Conservation (phyloP, 2,797 vertebrate species). For the Gorsachius magnificus region DNA sequence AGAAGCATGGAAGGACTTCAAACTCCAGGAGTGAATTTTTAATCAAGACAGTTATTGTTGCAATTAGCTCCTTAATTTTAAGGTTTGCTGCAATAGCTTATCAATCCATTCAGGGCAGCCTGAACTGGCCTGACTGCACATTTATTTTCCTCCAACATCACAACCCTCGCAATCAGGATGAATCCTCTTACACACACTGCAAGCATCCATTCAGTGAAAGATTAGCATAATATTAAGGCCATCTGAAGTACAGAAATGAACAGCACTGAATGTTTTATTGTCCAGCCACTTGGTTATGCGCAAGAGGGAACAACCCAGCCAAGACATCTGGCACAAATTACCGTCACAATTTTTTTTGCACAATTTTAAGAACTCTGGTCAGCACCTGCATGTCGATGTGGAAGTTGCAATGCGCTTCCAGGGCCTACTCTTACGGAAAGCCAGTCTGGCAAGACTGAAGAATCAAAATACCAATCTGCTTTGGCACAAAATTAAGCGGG, state of each 20-base stretch:
- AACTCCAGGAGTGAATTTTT: background rate
- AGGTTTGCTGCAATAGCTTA: background rate
- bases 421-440: conserved; percentile 23
- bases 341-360: background rate
- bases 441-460: conserved; percentile 4
- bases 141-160: background rate
- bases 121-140: background rate
- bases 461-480: conserved; percentile 49
- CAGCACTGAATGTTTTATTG: conserved; percentile 23
- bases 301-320: conserved; percentile 37
- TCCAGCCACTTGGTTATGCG: background rate
- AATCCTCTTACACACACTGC: conserved; percentile 39
- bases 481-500: conserved; percentile 63
- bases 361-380: conserved; percentile 23
- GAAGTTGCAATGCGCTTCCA: conserved; percentile 19
- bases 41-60: background rate
- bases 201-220: conserved; percentile 26
- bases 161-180: conserved; percentile 12
- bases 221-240: conserved; percentile 54
- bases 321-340: conserved; percentile 50
- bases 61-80: background rate
- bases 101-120: background rate
- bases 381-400: background rate
- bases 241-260: conserved; percentile 50
- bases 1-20: background rate